Evolutionary conservation across 2,797 vertebrate genomes (phyloP).

Genomic region (Psittacula echo): DNA sequence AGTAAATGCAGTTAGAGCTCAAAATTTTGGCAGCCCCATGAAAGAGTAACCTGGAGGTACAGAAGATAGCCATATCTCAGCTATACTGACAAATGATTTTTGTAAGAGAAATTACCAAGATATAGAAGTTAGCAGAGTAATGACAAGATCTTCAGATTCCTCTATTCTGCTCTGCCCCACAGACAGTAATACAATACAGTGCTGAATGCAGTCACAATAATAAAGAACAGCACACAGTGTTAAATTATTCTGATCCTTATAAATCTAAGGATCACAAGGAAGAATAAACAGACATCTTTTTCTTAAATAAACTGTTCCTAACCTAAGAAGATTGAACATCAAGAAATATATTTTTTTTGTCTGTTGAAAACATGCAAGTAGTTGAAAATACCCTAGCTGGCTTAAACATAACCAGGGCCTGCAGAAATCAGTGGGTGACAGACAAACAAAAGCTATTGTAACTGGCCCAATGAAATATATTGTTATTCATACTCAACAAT

Average conservation of each 20-base stretch:
- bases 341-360: neutral
- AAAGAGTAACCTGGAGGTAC: neutral
- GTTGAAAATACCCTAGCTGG: neutral
- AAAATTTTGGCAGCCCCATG: accelerated
- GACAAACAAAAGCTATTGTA: neutral
- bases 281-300: neutral
- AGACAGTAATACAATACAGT: too few relatives aligned
- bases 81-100: neutral
- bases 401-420: neutral
- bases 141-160: neutral
- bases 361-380: neutral
- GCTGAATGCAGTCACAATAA: neutral
- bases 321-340: neutral
- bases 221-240: neutral
- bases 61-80: neutral
- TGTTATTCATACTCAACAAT: neutral
- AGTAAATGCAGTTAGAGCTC: neutral
- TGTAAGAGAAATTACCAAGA: accelerated
- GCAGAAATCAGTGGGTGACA: neutral
- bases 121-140: neutral
- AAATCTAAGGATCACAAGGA: neutral
- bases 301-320: neutral
- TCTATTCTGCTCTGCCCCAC: neutral
- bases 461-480: neutral
- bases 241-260: neutral